A percentile compares a stretch with the other conserved stretches of the same genome.
phyloP scores from a whole-genome alignment of 2,888 invertebrate species.

The Spilarctia lutea region DNA sequence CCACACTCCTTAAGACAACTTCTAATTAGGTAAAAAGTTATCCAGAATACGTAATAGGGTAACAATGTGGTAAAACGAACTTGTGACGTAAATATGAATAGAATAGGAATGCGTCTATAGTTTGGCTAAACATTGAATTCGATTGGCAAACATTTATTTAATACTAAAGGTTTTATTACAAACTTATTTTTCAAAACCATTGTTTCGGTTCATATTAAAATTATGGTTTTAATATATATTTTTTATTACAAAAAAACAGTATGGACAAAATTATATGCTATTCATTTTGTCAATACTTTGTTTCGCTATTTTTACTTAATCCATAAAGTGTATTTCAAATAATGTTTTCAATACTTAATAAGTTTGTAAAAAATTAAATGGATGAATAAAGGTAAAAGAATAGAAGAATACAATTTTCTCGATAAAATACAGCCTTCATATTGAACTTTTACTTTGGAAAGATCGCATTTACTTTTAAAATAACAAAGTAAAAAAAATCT shows the following conservation, averaged over 20 bases:
- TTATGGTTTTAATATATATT: too few species aligned
- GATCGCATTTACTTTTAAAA: slow-evolving; percentile 28
- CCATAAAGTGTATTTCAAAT: background rate
- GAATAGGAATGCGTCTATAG: background rate
- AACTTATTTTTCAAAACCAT: too few species aligned
- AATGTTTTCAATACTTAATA: background rate
- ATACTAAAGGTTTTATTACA: background rate
- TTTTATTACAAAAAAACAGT: too few species aligned
- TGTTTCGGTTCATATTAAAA: too few species aligned
- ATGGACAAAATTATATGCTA: too few species aligned
- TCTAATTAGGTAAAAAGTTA: slow-evolving; percentile 66
- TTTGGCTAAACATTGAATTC: background rate
- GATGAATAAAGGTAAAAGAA: too few species aligned
- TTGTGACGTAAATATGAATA: background rate
- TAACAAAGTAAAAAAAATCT: slow-evolving; percentile 19
- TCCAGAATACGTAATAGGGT: slow-evolving; percentile 35
- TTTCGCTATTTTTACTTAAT: too few species aligned
- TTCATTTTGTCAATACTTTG: too few species aligned
- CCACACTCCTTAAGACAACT: slow-evolving; percentile 54
- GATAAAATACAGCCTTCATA: background rate
- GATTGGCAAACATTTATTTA: too few species aligned
- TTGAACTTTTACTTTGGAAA: slow-evolving; percentile 2
- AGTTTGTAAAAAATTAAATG: background rate
- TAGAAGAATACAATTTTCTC: background rate
- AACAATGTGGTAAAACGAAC: slow-evolving; percentile 18